Base-by-base conservation (phyloP, 1,140 invertebrate genomes). In the Cepaea nemoralis region DNA sequence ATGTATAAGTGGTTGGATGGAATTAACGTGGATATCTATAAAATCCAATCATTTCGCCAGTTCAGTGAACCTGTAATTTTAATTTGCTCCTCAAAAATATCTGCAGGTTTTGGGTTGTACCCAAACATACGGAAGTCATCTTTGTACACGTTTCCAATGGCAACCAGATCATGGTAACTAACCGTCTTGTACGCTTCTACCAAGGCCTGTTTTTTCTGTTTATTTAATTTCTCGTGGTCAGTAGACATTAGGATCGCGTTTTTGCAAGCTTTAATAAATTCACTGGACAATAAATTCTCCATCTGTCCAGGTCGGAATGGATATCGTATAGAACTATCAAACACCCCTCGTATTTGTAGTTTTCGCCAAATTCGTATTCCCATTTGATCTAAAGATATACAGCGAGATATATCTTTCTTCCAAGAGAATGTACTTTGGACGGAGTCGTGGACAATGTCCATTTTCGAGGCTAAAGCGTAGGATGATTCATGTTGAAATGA, bases 101-200 rank as follows among this genome's bases (percentile, higher is more conserved):
- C 1, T 1, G 66, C 37, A n/a, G 45, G 45, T 73, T 50, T 50
- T 16, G 6, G 48, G 12, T 80, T 69, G 35, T 80, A 80, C 12
- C 27, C 78, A 50, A 80, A 80, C 67, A 80, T 39, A 35, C 1
- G 0, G 45, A 80, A 80, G 35, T 80, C 78, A 73, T 73, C 55
- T n/a, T 67, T 27, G 48, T 80, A 80, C 0, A 71, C 42, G 1
- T 27, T 0, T 27, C 35, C 37, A 39, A 80, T 33, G 22, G 45
- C 33, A 16, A 35, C 16, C 14, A 71, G 67, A 8, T 67, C 35
- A 55, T 31, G 27, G 8, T 50, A 19, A 12, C n/a, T 50, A 45
- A 80, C 45, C 0, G 31, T 6, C 14, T n/a, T 27, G 48, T 50
- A 80, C 0, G 78, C 78, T 80, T 80, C 67, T 39, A 71, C 3